Evolutionary conservation across 2,888 invertebrate genomes (phyloP), one percentile per base, ranked within the genome.

Genomic region (Drosophila kambysellisi): DNA sequence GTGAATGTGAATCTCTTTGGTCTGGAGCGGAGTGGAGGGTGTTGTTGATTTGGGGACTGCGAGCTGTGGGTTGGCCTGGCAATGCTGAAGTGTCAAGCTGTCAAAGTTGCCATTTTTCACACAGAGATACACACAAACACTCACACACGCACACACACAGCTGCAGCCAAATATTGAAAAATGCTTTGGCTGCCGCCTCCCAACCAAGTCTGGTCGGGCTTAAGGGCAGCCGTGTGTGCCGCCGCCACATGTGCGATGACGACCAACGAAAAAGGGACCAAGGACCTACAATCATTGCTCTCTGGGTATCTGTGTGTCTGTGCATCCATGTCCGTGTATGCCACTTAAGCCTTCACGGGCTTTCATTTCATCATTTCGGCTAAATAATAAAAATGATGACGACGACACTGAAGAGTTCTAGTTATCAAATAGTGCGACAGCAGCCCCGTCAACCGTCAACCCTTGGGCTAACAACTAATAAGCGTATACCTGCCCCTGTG

Each of bases 21-120:
- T 33, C 12, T 57, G 46, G 50, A 32, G 25, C n/a, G 59, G 35
- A 32, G 25, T 25, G 59, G 35, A 9, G 46, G 39, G 25, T 37
- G 37, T 25, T 20, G 53, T 37, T 35, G 66, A 46, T 59, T 58
- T 54, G 71, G 58, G 52, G 56, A 60, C 15, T 25, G 39, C 37
- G 17, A 29, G 29, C 29, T 67, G 71, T 51, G 48, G 58, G 65
- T 39, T 66, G 64, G 54, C 58, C 33, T 58, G 75, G 62, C 76
- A 74, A 66, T 74, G 74, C 82, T 77, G 60, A 74, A 83, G 79
- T 85, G 85, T 85, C 90, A 91, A 91, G 83, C 89, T 91, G 89
- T 90, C 89, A 90, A 90, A 90, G 76, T 79, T 81, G 80, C 85
- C 80, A 90, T 90, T 90, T 88, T 82, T 90, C 89, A 90, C 79